These are phyloP conservation scores for Parnassius orleans DNA, from an alignment of 2,888 invertebrate genomes.

Conservation along the genomic window DNA sequence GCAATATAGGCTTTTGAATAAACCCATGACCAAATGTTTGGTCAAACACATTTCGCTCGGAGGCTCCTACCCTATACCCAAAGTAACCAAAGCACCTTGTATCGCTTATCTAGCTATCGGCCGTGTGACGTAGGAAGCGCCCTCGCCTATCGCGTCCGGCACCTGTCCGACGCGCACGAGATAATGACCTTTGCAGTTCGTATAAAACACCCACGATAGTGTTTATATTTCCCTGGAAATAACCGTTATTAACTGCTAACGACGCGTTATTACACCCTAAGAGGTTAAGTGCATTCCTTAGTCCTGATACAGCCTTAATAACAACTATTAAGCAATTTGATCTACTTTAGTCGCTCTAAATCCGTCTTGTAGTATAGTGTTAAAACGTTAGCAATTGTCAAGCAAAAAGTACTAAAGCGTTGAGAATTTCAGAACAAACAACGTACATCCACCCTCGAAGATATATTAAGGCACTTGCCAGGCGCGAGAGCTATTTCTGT, in stretches of 20 bases:
- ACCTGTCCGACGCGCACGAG: conserved; percentile 24
- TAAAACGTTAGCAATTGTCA: too few relatives aligned
- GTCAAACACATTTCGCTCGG: conserved; percentile 11
- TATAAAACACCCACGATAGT: conserved; percentile 18
- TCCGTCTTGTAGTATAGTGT: too few relatives aligned
- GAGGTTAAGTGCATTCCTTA: conserved; percentile 25
- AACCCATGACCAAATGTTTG: not conserved
- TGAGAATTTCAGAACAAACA: too few relatives aligned
- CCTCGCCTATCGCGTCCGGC: conserved; percentile 31
- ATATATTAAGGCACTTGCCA: too few relatives aligned
- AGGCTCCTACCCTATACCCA: conserved; percentile 3
- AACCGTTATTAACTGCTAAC: conserved; percentile 20
- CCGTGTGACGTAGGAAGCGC: conserved; percentile 30
- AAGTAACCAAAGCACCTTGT: conserved; percentile 26
- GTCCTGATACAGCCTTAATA: conserved; percentile 18
- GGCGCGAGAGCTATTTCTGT: too few relatives aligned
- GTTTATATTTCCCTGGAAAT: conserved; percentile 22
- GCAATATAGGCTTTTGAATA: too few relatives aligned
- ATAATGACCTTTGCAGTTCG: conserved; percentile 18
- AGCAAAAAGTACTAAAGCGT: too few relatives aligned
- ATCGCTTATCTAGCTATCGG: conserved; percentile 31
- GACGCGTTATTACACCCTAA: conserved; percentile 20
- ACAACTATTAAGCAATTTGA: conserved; percentile 4
- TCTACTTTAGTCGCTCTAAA: not conserved
- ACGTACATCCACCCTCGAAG: too few relatives aligned